Conservation (phyloP, 2,888 invertebrate genomes). For the Leistus spinibarbis region DNA sequence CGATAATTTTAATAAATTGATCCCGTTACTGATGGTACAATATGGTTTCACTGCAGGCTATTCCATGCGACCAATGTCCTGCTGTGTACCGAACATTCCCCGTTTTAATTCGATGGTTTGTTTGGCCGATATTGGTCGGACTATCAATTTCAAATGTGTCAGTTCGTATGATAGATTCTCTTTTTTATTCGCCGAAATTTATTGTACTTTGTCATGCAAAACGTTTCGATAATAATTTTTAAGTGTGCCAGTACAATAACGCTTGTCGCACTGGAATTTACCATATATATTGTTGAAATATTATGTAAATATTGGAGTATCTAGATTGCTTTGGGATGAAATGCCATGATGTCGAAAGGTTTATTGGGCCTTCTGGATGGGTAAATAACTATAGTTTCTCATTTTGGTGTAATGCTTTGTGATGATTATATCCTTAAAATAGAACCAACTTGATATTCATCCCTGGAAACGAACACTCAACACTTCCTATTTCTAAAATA, state of each 20-base stretch:
- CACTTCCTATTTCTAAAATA: too few species aligned
- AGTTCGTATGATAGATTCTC: conserved; percentile 35
- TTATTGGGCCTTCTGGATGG: background rate
- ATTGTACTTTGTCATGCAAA: conserved; percentile 35
- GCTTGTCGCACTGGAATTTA: conserved; percentile 19
- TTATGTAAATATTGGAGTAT: conserved; percentile 7
- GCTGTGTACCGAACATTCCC: conserved; percentile 2
- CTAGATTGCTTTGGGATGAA: background rate
- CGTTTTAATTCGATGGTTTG: conserved; percentile 34
- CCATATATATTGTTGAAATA: conserved; percentile 9
- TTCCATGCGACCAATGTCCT: background rate
- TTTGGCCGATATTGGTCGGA: conserved; percentile 19
- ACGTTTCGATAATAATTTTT: conserved; percentile 32
- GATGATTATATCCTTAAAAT: too few species aligned
- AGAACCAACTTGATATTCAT: too few species aligned
- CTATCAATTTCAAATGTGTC: conserved; percentile 36
- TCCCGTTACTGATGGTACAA: background rate
- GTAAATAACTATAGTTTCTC: background rate
- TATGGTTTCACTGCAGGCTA: background rate
- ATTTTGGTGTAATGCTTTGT: too few species aligned
- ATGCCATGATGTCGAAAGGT: background rate
- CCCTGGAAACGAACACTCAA: too few species aligned
- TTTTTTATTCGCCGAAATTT: conserved; percentile 33
- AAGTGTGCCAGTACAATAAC: conserved; percentile 25
- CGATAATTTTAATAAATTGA: conserved; percentile 10